Evolutionary conservation across 1,140 invertebrate species (phyloP).

Genomic region (Leptoteleia sp.): DNA sequence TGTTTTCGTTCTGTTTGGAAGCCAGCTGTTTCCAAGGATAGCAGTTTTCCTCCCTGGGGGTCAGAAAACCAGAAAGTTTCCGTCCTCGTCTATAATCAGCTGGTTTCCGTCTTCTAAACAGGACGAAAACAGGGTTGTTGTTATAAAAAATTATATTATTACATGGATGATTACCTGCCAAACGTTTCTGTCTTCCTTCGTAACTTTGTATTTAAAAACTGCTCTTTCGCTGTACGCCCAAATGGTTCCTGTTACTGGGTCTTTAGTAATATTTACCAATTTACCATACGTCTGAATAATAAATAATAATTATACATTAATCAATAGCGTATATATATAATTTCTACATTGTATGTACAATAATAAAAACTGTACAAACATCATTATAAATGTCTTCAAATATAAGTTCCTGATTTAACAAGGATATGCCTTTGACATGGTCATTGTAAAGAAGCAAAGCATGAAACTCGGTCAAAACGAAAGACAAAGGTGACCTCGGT

Average conservation of each 20-base stretch:
- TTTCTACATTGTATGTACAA: neutral
- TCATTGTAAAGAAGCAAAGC: conserved; percentile 91
- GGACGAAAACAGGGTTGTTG: no score
- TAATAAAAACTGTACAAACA: conserved; percentile 74
- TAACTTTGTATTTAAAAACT: conserved; percentile 93
- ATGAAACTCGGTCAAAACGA: conserved; percentile 95
- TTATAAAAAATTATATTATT: no score
- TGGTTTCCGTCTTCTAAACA: no score
- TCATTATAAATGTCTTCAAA: conserved; percentile 92
- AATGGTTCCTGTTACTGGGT: conserved; percentile 88
- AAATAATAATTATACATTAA: conserved; percentile 20
- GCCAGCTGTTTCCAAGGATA: no score
- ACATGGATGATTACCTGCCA: no score
- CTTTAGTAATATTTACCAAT: conserved; percentile 90
- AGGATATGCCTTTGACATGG: conserved; percentile 91
- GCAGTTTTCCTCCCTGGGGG: no score
- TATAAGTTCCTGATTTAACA: conserved; percentile 92
- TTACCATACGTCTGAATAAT: conserved; percentile 87
- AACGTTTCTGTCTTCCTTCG: conserved; percentile 92
- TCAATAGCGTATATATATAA: no score
- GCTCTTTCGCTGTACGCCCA: conserved; percentile 92
- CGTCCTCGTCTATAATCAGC: no score
- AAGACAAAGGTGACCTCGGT: conserved; percentile 84
- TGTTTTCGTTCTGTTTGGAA: no score
- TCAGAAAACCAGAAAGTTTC: no score